These are phyloP conservation scores for Procapra przewalskii DNA, from an alignment of 2,113 vertebrate species.

Conservation along the genomic window DNA sequence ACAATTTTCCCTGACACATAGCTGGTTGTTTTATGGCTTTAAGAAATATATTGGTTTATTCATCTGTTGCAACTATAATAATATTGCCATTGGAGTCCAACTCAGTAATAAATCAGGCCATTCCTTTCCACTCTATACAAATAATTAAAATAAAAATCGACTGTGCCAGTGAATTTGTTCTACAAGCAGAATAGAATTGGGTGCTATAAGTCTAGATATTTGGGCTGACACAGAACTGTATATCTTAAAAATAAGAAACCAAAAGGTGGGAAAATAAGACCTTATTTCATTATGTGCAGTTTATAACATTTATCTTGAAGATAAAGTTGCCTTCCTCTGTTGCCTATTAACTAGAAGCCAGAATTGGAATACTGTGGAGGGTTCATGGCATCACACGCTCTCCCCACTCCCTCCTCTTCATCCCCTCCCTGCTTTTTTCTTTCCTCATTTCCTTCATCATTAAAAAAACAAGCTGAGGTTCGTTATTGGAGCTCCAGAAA, in stretches of 20 bases:
- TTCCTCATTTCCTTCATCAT: constrained; percentile 28
- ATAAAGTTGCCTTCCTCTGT: constrained; percentile 47
- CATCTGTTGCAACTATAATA: constrained; percentile 79
- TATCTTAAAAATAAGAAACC: constrained; percentile 74
- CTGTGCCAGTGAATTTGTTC: constrained; percentile 71
- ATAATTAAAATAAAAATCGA: constrained; percentile 81
- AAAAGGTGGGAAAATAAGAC: constrained; percentile 72
- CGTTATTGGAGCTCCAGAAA: constrained; percentile 46
- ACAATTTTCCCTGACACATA: constrained; percentile 70
- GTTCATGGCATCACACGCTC: background rate
- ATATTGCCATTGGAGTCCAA: constrained; percentile 76
- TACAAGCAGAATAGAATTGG: constrained; percentile 73
- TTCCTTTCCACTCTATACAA: constrained; percentile 75
- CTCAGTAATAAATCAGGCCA: constrained; percentile 76
- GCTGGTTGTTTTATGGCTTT: constrained; percentile 74
- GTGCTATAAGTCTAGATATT: constrained; percentile 75
- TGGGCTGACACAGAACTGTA: constrained; percentile 56
- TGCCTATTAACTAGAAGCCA: constrained; percentile 58
- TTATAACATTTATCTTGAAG: constrained; percentile 72
- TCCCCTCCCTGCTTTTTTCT: background rate
- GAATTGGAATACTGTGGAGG: background rate
- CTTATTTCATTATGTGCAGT: constrained; percentile 75
- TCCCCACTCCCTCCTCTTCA: background rate
- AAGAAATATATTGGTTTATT: constrained; percentile 79
- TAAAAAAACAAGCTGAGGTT: constrained; percentile 44